A percentile compares a stretch with the other conserved stretches of the same genome.
phyloP scores from a whole-genome alignment of 2,888 invertebrate genomes.

The Drosophila glabriapex region DNA sequence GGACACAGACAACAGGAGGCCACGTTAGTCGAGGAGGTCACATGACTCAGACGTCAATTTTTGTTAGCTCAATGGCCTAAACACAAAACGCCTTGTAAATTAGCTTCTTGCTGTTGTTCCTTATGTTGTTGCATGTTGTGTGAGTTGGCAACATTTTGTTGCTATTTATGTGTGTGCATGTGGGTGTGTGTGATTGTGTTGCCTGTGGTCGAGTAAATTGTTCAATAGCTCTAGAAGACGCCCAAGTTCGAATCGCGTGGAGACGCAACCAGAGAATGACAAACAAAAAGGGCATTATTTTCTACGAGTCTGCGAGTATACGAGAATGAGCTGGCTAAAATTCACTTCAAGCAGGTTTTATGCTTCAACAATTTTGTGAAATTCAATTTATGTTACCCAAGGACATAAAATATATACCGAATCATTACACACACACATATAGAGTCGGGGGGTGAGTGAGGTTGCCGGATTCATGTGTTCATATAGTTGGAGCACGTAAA shows the following conservation, averaged over 20 bases:
- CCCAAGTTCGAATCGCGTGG: conserved; percentile 17
- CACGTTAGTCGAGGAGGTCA: conserved; percentile 28
- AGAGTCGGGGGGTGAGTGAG: conserved; percentile 3
- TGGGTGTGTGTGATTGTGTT: conserved; percentile 14
- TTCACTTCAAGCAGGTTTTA: conserved; percentile 84
- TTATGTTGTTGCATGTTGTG: conserved; percentile 47
- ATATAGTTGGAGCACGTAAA: conserved; percentile 68
- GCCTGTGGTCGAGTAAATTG: conserved; percentile 64
- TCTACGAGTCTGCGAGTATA: conserved; percentile 53
- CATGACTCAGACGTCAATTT: conserved; percentile 66
- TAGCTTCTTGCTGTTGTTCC: conserved; percentile 55
- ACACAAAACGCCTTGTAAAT: conserved; percentile 76
- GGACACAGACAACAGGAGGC: conserved; percentile 6
- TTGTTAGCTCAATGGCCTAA: conserved; percentile 70
- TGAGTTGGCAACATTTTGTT: conserved; percentile 59
- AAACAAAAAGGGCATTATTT: conserved; percentile 78
- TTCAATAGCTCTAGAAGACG: conserved; percentile 53
- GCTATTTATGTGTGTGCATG: conserved; percentile 14
- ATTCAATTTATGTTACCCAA: conserved; percentile 83
- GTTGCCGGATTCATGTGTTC: conserved; percentile 30
- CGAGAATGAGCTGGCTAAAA: conserved; percentile 79
- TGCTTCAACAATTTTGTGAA: conserved; percentile 84
- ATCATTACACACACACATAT: conserved; percentile 73
- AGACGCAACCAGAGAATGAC: conserved; percentile 59
- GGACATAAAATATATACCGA: conserved; percentile 80